Base-by-base conservation (phyloP, 2,888 invertebrate genomes). In the Rhimphoctona megacephalus region DNA sequence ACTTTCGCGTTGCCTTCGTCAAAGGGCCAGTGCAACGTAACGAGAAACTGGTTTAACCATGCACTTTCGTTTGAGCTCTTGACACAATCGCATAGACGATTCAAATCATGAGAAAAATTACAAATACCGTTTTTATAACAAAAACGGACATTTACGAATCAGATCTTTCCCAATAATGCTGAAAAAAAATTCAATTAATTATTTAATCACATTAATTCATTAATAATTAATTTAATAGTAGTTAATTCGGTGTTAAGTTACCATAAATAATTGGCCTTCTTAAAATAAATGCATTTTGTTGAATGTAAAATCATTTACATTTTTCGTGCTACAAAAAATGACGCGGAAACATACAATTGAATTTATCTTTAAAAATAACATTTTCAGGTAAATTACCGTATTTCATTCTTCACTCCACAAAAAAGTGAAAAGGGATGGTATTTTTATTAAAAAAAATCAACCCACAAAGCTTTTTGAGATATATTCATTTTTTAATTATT, bases 1-100 rank as follows among this genome's bases (percentile, higher is more conserved):
- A 72, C 73, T 46, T 19, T 85, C 76, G 36, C 43, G 76, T 80
- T 80, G 36, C 67, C 77, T 88, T 87, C 79, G 33, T 81, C 74
- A 52, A 70, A 57, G 64, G 54, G 25, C 17, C 66, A 19, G 39
- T 33, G 66, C 39, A 67, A 19, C 49, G 43, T 25, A 33, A 43
- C 39, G 33, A 43, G 54, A 70, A 82, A 82, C 85, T 64, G 54
- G 85, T 74, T 85, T 79, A 14, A 67, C 46, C 46, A 69, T 36
- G n/a, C 22, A 74, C 61, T 74, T 82, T 79, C 79, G 36, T 82
- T 64, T 19, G 69, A 36, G 7, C 39, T 39, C 11, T 54, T 36
- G 17, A 74, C 25, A 25, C 14, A 30, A 39, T 64, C 61, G n/a
- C 25, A 57, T 30, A 11, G 19, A 39, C 43, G 17, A 57, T 76